Percentiles rank a stretch among this genome's conserved stretches.
phyloP scores from a whole-genome alignment of 2,888 invertebrate species.

The Drosophila phalerata region DNA sequence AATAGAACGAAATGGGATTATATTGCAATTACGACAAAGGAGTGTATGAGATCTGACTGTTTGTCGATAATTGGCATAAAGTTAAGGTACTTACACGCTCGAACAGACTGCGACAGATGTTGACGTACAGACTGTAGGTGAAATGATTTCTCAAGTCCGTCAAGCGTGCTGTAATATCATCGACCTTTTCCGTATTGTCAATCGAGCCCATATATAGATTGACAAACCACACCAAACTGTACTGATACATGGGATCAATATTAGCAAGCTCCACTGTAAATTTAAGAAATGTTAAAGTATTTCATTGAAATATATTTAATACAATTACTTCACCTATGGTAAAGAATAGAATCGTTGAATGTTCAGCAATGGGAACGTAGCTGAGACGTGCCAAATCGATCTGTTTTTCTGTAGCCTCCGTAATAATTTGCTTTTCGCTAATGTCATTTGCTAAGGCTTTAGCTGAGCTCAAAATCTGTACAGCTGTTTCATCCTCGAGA shows the following conservation, averaged over 20 bases:
- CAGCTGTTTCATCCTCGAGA: slow-evolving; percentile 96
- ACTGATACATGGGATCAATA: slow-evolving; percentile 99
- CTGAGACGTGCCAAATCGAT: slow-evolving; percentile 94
- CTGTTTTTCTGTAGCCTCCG: slow-evolving; percentile 95
- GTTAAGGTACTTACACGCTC: slow-evolving; percentile 89
- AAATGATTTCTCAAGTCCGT: slow-evolving; percentile 92
- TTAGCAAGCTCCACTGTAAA: slow-evolving; percentile 92
- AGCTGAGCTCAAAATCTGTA: slow-evolving; percentile 94
- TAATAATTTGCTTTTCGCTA: slow-evolving; percentile 94
- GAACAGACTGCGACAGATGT: slow-evolving; percentile 96
- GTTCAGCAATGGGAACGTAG: slow-evolving; percentile 95
- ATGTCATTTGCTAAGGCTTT: slow-evolving; percentile 96
- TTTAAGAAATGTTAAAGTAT: slow-evolving; percentile 8
- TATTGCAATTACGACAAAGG: slow-evolving; percentile 57
- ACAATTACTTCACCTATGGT: slow-evolving; percentile 89
- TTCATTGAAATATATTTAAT: neutral
- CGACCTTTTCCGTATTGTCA: slow-evolving; percentile 94
- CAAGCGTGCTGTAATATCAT: slow-evolving; percentile 91
- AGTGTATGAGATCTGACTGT: slow-evolving; percentile 7
- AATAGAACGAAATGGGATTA: slow-evolving; percentile 70
- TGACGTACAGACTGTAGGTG: slow-evolving; percentile 95
- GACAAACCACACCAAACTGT: slow-evolving; percentile 97
- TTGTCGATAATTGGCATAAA: slow-evolving; percentile 50
- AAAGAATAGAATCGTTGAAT: slow-evolving; percentile 96
- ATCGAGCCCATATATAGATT: slow-evolving; percentile 94